phyloP scores from a whole-genome alignment of 2,888 invertebrate species.

The Lepetodrilus schrolli region DNA sequence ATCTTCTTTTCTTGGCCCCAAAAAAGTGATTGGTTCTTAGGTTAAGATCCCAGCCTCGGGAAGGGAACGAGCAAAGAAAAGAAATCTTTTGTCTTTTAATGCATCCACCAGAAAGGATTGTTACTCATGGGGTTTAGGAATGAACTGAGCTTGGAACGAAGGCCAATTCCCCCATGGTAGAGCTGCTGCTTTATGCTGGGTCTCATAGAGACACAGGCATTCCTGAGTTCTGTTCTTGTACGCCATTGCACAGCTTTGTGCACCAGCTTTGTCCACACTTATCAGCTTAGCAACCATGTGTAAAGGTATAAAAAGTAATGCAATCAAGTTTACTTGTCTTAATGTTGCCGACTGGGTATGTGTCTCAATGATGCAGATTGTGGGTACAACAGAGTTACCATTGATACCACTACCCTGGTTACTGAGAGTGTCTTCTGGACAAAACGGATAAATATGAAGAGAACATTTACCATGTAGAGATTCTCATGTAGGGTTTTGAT shows the following conservation, averaged over 20 bases:
- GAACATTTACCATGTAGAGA: too few species aligned
- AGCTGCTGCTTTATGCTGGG: not conserved
- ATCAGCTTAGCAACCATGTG: too few species aligned
- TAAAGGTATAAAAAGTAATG: too few species aligned
- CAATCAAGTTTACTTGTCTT: too few species aligned
- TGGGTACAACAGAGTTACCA: too few species aligned
- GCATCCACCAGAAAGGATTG: conserved; percentile 2
- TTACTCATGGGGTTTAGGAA: conserved; percentile 20
- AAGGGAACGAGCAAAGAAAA: not conserved
- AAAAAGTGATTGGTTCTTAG: conserved; percentile 22
- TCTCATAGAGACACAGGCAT: not conserved
- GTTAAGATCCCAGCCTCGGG: conserved; percentile 19
- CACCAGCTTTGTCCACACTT: too few species aligned
- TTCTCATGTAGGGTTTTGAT: too few species aligned
- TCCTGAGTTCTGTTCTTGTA: not conserved
- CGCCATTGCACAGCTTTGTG: not conserved
- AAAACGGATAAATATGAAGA: too few species aligned
- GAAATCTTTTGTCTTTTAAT: conserved; percentile 27
- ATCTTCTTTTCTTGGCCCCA: not conserved
- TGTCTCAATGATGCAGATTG: too few species aligned
- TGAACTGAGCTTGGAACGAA: conserved; percentile 5
- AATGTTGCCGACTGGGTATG: too few species aligned
- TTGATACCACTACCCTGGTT: too few species aligned
- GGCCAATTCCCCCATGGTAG: conserved; percentile 22
- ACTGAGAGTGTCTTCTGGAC: too few species aligned